Evolutionary conservation across 2,888 invertebrate genomes (phyloP).

Genomic region (Habrosyne pyritoides): DNA sequence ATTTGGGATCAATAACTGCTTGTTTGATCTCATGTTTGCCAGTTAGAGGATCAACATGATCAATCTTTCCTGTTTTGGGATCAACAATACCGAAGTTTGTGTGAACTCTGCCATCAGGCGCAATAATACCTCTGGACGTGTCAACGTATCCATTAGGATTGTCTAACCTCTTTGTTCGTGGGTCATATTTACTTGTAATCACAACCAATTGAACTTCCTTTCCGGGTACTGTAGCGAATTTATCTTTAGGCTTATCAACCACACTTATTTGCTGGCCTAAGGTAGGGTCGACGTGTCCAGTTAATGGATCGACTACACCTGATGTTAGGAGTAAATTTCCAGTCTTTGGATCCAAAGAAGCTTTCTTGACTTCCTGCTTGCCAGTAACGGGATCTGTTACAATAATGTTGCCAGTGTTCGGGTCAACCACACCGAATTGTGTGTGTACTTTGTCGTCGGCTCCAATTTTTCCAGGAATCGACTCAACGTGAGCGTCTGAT

Average conservation of each 20-base stretch:
- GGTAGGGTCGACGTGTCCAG: constrained; percentile 75
- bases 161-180: constrained; percentile 78
- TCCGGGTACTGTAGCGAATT: constrained; percentile 58
- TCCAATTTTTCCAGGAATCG: constrained; percentile 56
- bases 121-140: constrained; percentile 67
- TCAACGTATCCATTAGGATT: constrained; percentile 78
- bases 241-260: constrained; percentile 54
- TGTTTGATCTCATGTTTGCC: constrained; percentile 82
- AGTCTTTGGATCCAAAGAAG: constrained; percentile 85
- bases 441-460: constrained; percentile 79
- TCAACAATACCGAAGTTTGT: constrained; percentile 80
- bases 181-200: constrained; percentile 81
- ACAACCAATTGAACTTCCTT: constrained; percentile 73
- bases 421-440: constrained; percentile 81
- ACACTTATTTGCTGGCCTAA: constrained; percentile 79
- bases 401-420: constrained; percentile 79
- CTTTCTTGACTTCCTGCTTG: constrained; percentile 83
- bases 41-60: constrained; percentile 78
- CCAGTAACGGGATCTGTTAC: constrained; percentile 83
- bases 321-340: constrained; percentile 81
- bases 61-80: constrained; percentile 78
- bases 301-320: constrained; percentile 79
- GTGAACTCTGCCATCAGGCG: constrained; percentile 72
- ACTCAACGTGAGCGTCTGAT: constrained; percentile 67
- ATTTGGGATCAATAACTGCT: constrained; percentile 76